Evolutionary conservation across 2,797 vertebrate species (phyloP).

Genomic region (Vespertilio murinus): DNA sequence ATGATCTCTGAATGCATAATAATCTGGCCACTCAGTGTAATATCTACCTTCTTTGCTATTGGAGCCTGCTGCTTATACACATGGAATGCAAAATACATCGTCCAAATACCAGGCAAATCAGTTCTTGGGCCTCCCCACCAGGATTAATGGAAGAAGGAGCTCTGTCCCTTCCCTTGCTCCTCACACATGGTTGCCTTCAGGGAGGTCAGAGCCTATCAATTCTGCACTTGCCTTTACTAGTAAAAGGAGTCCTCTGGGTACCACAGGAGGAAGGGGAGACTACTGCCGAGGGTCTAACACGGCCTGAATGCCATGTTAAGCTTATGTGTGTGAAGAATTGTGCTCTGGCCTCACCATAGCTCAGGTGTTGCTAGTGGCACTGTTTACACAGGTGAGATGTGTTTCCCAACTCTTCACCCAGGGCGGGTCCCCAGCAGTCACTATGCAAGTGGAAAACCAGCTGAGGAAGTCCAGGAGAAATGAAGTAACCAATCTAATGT

Average conservation of each 20-base stretch:
- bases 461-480: neutral
- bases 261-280: neutral
- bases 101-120: neutral
- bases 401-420: neutral
- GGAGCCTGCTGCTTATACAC: neutral
- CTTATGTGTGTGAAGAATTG: neutral
- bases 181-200: neutral
- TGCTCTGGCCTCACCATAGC: neutral
- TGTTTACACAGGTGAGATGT: neutral
- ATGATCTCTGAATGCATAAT: no score
- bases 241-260: neutral
- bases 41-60: neutral
- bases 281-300: rapidly evolving
- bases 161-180: neutral
- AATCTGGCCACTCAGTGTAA: no score
- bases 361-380: neutral
- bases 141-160: neutral
- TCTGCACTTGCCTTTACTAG: neutral
- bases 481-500: neutral
- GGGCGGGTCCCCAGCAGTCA: neutral
- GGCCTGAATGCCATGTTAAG: neutral
- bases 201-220: neutral
- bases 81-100: neutral
- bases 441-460: neutral
- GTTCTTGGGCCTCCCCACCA: neutral